These are phyloP conservation scores for Pseudobourletiella spinata DNA, from an alignment of 1,140 invertebrate genomes.

Conservation along the genomic window DNA sequence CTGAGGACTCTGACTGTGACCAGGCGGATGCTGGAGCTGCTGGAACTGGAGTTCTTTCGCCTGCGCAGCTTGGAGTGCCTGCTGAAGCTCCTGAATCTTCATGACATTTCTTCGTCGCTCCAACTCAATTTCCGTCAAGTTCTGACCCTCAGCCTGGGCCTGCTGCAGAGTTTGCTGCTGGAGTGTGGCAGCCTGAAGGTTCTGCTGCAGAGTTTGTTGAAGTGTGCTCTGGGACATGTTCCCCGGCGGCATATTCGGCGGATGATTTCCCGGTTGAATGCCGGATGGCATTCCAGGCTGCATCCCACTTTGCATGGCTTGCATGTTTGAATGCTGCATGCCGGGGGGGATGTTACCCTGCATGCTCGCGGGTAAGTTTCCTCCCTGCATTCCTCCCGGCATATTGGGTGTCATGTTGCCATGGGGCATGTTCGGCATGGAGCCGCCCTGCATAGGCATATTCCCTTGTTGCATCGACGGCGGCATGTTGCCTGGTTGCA, in stretches of 20 bases:
- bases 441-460: slow-evolving; percentile 18
- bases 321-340: background rate
- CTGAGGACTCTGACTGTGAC: slow-evolving; percentile 21
- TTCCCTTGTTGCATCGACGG: slow-evolving; percentile 22
- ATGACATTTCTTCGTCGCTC: slow-evolving; percentile 59
- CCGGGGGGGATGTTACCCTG: background rate
- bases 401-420: background rate
- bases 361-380: background rate
- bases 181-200: background rate
- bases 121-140: slow-evolving; percentile 45
- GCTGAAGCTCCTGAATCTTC: slow-evolving; percentile 56
- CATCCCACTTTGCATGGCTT: background rate
- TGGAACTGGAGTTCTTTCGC: slow-evolving; percentile 29
- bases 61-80: slow-evolving; percentile 52
- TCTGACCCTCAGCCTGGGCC: slow-evolving; percentile 40
- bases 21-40: slow-evolving; percentile 25
- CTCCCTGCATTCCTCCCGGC: background rate
- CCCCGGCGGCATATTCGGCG: background rate
- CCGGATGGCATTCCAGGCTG: slow-evolving; percentile 32
- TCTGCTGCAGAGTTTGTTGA: background rate
- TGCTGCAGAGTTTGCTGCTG: slow-evolving; percentile 29
- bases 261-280: background rate
- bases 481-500: slow-evolving; percentile 3
- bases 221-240: slow-evolving; percentile 1
- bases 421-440: background rate